Percentiles rank a stretch among this genome's conserved stretches.
phyloP scores from a whole-genome alignment of 1,140 invertebrate species.

The Temnothorax nylanderi region DNA sequence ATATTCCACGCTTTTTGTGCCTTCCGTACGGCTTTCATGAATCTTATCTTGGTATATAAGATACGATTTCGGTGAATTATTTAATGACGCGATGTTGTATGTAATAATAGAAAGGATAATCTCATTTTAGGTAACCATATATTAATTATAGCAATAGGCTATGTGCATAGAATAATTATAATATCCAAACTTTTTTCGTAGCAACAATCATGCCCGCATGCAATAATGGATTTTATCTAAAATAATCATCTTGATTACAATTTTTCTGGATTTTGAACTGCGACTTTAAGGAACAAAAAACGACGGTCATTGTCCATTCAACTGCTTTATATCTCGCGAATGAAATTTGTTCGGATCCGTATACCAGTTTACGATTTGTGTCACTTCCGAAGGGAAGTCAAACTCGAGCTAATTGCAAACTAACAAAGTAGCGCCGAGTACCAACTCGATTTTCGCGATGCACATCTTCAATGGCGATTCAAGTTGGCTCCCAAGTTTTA shows the following conservation, averaged over 20 bases:
- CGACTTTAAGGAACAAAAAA: not conserved
- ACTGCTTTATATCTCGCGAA: not conserved
- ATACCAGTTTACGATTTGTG: conserved; percentile 16
- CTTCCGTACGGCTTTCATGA: not conserved
- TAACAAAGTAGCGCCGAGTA: conserved; percentile 31
- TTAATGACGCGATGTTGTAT: not conserved
- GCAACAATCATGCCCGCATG: no score
- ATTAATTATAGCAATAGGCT: not conserved
- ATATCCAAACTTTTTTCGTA: not conserved
- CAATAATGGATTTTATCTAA: not conserved
- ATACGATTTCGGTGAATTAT: not conserved
- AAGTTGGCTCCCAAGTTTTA: conserved; percentile 44
- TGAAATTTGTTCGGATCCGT: not conserved
- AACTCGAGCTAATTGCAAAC: conserved; percentile 55
- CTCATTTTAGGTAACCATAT: not conserved
- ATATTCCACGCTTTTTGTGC: not conserved
- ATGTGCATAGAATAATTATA: not conserved
- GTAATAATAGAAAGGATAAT: not conserved
- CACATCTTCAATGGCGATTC: conserved; percentile 33
- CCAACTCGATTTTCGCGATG: conserved; percentile 39
- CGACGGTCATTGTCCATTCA: not conserved
- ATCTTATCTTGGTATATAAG: not conserved
- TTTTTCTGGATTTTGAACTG: not conserved
- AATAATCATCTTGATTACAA: not conserved
- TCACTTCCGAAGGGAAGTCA: not conserved